Percentiles rank a stretch among this genome's conserved stretches.
These are phyloP conservation scores for Exaiptasia diaphana DNA, from an alignment of 64 coral and sea anemone genomes.

Conservation along the genomic window DNA sequence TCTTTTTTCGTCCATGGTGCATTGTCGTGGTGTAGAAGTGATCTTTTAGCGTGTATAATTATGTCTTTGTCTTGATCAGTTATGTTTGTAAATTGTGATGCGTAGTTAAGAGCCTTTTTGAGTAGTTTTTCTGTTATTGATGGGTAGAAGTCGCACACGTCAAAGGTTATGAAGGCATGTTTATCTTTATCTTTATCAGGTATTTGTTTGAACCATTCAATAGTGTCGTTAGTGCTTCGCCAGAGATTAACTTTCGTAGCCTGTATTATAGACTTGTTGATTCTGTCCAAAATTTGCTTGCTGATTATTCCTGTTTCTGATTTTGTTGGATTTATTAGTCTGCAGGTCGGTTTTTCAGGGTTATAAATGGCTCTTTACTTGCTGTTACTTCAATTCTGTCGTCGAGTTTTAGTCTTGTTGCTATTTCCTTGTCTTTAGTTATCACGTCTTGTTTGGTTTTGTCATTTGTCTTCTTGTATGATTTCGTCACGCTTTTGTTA, in stretches of 20 bases:
- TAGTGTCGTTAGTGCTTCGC: not conserved
- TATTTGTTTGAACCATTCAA: slow-evolving; percentile 38
- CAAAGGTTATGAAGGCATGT: slow-evolving; percentile 33
- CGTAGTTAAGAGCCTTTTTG: not conserved
- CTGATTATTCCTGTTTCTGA: slow-evolving; percentile 32
- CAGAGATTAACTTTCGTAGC: slow-evolving; percentile 25
- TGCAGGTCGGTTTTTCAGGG: not conserved
- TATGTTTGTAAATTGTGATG: slow-evolving; percentile 12
- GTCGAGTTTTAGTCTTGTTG: not conserved
- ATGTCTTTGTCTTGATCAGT: slow-evolving; percentile 9
- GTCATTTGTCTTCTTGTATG: slow-evolving; percentile 15
- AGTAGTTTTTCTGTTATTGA: slow-evolving; percentile 36
- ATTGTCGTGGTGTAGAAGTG: slow-evolving; percentile 13
- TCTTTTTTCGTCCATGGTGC: slow-evolving; percentile 18
- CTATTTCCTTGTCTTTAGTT: not conserved
- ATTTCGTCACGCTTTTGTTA: slow-evolving; percentile 30
- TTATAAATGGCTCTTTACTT: slow-evolving; percentile 7
- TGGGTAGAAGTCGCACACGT: slow-evolving; percentile 35
- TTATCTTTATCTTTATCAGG: not conserved
- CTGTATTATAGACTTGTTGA: not conserved
- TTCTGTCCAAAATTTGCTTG: slow-evolving; percentile 25
- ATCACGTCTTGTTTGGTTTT: not conserved
- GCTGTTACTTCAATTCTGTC: slow-evolving; percentile 27
- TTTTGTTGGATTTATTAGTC: not conserved
- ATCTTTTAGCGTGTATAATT: slow-evolving; percentile 24